Evolutionary conservation across 2,797 vertebrate genomes (phyloP), one percentile per base, ranked within the genome.

Genomic region (Danio albolineatus): DNA sequence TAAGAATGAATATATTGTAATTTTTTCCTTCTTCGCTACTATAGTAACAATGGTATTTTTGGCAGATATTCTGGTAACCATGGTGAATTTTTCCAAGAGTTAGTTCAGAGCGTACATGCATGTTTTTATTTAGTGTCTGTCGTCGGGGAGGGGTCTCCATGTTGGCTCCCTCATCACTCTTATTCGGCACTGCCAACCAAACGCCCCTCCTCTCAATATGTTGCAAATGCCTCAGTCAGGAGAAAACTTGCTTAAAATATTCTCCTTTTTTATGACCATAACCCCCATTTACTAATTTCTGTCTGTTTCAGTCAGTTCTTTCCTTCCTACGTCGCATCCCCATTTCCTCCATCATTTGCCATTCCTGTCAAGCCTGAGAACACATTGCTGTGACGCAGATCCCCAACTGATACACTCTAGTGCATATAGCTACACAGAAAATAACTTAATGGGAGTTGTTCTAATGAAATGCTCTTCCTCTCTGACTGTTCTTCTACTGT

Each of bases 181-280:
- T 38, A 69, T 79, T 62, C 64, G 54, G 16, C 76, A 70, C 53
- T 78, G 75, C 78, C 77, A 69, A 60, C 71, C 39, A 49, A 38
- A 73, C 38, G 59, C 49, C 64, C 60, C 75, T 73, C 74, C 75
- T 61, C 72, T 80, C 84, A 82, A 78, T 79, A 74, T 82, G 80
- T 80, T 48, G 36, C 13, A n/a, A 7, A 36, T 13, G 21, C 21
- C 21, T 10, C 10, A 71, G 69, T 43, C 69, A 43, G 28, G 28
- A 28, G 3, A 28, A 28, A 28, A 28, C 28, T 28, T 28, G 17
- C n/a, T 49, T 43, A 41, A 57, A 78, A 46, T 44, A 48, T 54
- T 60, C 4, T 57, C 59, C 39, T 21, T 38, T 56, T 12, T 21
- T 44, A 44, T 21, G 8, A 19, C 38, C 39, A 56, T 14, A 72